phyloP scores from a whole-genome alignment of 2,797 vertebrate species.

The Hephaestus fuliginosus region DNA sequence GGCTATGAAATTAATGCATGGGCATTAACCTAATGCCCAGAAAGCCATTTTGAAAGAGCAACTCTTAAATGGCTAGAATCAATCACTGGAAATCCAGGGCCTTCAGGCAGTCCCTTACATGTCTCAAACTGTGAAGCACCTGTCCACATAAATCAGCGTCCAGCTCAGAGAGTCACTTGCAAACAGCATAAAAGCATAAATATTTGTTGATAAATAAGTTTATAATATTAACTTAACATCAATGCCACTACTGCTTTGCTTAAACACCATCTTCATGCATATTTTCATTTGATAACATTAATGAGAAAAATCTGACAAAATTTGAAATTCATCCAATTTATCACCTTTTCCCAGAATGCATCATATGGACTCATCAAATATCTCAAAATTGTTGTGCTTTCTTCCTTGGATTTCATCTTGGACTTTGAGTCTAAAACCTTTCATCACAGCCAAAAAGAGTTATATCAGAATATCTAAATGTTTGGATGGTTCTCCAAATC shows the following conservation, averaged over 20 bases:
- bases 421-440: slow-evolving; percentile 8
- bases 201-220: no score
- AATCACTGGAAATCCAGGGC: neutral
- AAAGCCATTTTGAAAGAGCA: neutral
- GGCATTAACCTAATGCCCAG: neutral
- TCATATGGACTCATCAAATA: slow-evolving; percentile 2
- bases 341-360: slow-evolving; percentile 19
- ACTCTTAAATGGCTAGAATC: slow-evolving; percentile 18
- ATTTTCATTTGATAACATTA: neutral
- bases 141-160: slow-evolving; percentile 50
- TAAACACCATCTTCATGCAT: slow-evolving; percentile 6
- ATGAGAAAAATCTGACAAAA: neutral
- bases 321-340: neutral
- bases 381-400: slow-evolving; percentile 25
- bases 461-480: slow-evolving; percentile 13
- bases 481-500: slow-evolving; percentile 24
- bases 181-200: neutral
- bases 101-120: slow-evolving; percentile 18
- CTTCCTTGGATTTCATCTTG: neutral
- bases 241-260: neutral
- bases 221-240: neutral
- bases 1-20: neutral
- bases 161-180: slow-evolving; percentile 8
- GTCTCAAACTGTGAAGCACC: slow-evolving; percentile 40
- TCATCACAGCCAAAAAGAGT: neutral